Evolutionary conservation across 92 coral and sea anemone genomes (phyloP).

Genomic region (Parazoanthus atlanticus): DNA sequence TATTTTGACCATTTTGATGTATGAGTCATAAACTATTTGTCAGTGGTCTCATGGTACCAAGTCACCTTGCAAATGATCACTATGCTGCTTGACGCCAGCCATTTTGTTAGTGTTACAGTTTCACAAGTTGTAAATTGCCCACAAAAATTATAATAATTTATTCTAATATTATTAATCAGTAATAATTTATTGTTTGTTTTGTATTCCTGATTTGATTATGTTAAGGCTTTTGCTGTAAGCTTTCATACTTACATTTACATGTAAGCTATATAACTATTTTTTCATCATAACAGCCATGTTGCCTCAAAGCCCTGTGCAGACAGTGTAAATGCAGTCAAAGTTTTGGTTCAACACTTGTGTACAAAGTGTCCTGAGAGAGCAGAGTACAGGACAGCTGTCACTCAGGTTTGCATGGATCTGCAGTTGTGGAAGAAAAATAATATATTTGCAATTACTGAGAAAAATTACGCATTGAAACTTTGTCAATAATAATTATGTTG

Average conservation of each 20-base stretch:
- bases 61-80: no score
- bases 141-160: no score
- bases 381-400: conserved; percentile 84
- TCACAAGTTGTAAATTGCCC: neutral
- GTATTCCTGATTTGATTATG: no score
- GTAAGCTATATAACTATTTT: neutral
- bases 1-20: no score
- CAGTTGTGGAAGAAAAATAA: neutral
- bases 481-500: neutral
- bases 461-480: neutral
- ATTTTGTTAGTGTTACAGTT: neutral
- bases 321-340: conserved; percentile 70
- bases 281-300: conserved; percentile 54
- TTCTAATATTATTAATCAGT: no score
- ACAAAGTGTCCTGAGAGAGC: conserved; percentile 97
- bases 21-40: no score
- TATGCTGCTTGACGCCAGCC: no score
- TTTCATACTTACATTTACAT: no score
- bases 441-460: neutral
- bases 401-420: conserved; percentile 71
- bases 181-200: no score
- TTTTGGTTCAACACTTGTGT: conserved; percentile 90
- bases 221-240: no score
- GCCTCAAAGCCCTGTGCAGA: conserved; percentile 59
- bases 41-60: no score